Conservation (phyloP, 2,797 vertebrate genomes). For the Crotalus adamanteus region DNA sequence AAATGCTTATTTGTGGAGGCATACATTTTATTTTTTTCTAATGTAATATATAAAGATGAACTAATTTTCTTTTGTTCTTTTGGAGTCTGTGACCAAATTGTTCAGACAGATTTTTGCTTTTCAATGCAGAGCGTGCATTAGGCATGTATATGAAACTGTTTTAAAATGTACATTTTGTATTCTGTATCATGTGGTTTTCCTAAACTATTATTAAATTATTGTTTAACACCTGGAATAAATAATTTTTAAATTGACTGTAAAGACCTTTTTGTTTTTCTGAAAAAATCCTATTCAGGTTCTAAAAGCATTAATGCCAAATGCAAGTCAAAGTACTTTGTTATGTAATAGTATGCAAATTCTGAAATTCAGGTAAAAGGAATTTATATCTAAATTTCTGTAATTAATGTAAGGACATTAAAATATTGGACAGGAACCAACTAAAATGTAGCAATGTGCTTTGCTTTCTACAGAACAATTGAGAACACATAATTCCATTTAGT, state of each 20-base stretch:
- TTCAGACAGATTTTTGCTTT: background rate
- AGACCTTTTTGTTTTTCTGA: constrained; percentile 56
- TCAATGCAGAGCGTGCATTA: constrained; percentile 49
- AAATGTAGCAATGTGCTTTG: background rate
- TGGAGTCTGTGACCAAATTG: background rate
- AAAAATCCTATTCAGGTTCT: constrained; percentile 47
- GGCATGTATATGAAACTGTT: constrained; percentile 57
- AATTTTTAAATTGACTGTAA: constrained; percentile 52
- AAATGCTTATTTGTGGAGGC: background rate
- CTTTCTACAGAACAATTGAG: background rate
- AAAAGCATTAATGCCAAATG: constrained; percentile 46
- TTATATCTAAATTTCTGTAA: constrained; percentile 39
- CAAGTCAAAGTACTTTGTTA: constrained; percentile 59
- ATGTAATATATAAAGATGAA: background rate
- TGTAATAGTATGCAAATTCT: constrained; percentile 59
- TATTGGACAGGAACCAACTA: background rate
- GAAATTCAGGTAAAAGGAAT: constrained; percentile 48
- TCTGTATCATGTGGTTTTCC: constrained; percentile 68
- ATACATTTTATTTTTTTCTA: background rate
- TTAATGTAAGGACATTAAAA: constrained; percentile 59
- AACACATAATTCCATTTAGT: background rate
- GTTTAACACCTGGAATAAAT: constrained; percentile 52
- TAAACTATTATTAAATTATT: constrained; percentile 54
- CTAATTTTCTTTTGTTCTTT: background rate
- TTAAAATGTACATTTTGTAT: constrained; percentile 58